A percentile compares a stretch with the other conserved stretches of the same genome.
These are phyloP conservation scores for Trisateles emortualis DNA, from an alignment of 2,888 invertebrate genomes.

Conservation along the genomic window DNA sequence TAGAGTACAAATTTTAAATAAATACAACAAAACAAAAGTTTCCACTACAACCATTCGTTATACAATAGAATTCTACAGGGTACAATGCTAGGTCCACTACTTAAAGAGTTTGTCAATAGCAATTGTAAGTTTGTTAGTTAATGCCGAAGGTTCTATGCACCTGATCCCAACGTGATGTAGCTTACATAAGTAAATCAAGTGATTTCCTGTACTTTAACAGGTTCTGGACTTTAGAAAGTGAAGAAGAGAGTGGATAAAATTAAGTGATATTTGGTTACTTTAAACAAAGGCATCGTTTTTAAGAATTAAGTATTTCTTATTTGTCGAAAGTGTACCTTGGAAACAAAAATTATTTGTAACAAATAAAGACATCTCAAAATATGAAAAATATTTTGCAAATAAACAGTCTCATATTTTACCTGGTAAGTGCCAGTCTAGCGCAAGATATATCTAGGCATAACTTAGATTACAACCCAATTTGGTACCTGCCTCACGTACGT, in stretches of 20 bases:
- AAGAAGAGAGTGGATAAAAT: constrained; percentile 54
- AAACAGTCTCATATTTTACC: constrained; percentile 10
- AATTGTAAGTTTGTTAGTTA: constrained; percentile 42
- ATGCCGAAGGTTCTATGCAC: constrained; percentile 52
- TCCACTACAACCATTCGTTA: constrained; percentile 46
- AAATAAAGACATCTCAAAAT: no score
- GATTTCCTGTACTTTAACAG: constrained; percentile 62
- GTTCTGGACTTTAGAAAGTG: constrained; percentile 60
- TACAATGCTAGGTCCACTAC: constrained; percentile 45
- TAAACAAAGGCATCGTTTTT: no score
- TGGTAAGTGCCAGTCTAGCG: constrained; percentile 5
- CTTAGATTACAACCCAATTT: constrained; percentile 30
- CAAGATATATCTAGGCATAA: constrained; percentile 15
- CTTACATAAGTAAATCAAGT: constrained; percentile 67
- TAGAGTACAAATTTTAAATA: constrained; percentile 49
- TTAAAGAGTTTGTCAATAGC: constrained; percentile 46
- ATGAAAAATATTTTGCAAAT: no score
- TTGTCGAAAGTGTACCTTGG: no score
- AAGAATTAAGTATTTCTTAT: no score
- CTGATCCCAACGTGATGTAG: constrained; percentile 62
- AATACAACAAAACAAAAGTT: constrained; percentile 38
- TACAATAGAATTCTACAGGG: constrained; percentile 48
- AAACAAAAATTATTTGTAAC: no score
- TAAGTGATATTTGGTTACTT: constrained; percentile 20
- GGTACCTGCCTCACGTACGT: constrained; percentile 27